These are phyloP conservation scores for Mythimna vitellina DNA, from an alignment of 2,888 invertebrate genomes.

Conservation along the genomic window DNA sequence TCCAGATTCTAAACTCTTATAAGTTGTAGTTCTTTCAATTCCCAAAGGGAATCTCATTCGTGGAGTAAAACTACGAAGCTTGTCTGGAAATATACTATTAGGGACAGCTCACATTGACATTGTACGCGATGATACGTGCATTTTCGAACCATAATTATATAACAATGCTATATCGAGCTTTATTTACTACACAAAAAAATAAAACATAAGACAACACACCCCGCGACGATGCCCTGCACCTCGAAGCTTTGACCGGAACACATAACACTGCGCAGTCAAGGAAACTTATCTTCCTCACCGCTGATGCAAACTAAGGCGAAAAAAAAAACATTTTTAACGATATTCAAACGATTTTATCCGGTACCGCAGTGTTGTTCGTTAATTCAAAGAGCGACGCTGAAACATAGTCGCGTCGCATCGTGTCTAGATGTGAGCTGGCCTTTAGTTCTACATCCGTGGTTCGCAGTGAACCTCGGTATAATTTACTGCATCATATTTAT, in stretches of 20 bases:
- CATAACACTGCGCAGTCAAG: too few relatives aligned
- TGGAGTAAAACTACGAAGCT: conserved; percentile 41
- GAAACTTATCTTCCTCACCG: too few relatives aligned
- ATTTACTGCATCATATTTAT: conserved; percentile 53
- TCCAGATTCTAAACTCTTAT: conserved; percentile 55
- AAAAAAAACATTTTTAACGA: too few relatives aligned
- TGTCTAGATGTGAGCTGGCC: background rate
- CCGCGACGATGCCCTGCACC: too few relatives aligned
- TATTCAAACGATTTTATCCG: too few relatives aligned
- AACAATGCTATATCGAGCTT: too few relatives aligned
- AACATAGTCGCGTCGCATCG: background rate
- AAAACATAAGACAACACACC: too few relatives aligned
- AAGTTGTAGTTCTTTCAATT: conserved; percentile 54
- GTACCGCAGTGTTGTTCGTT: background rate
- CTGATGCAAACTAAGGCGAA: too few relatives aligned
- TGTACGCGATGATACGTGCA: conserved; percentile 1
- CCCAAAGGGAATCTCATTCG: conserved; percentile 49
- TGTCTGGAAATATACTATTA: conserved; percentile 38
- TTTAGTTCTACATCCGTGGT: conserved; percentile 44
- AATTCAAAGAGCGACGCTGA: background rate
- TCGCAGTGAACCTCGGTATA: conserved; percentile 35
- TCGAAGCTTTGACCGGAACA: background rate
- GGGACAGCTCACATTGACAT: conserved; percentile 34
- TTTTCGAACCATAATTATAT: too few relatives aligned
- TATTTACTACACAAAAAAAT: too few relatives aligned